Evolutionary conservation across 1,140 invertebrate species (phyloP).

Genomic region (Ladona fulva): DNA sequence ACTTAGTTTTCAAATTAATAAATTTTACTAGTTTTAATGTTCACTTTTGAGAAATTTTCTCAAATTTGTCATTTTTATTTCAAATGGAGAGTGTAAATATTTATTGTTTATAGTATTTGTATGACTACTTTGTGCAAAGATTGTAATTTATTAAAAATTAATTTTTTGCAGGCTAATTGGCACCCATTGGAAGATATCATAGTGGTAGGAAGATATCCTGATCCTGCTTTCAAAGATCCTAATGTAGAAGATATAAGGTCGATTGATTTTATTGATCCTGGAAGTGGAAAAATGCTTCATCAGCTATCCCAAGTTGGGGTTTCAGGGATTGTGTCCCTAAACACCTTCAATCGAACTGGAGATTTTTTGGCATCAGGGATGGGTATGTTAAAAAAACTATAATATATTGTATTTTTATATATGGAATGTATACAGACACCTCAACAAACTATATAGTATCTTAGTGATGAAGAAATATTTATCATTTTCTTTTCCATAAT

Average conservation of each 20-base stretch:
- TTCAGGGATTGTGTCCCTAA: slow-evolving; percentile 30
- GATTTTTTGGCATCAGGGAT: slow-evolving; percentile 29
- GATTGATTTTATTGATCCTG: slow-evolving; percentile 33
- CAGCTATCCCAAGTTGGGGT: slow-evolving; percentile 26
- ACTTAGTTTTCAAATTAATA: too few relatives aligned
- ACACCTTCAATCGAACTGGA: slow-evolving; percentile 30
- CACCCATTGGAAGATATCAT: slow-evolving; percentile 35
- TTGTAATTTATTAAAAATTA: neutral
- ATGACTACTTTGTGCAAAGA: too few relatives aligned
- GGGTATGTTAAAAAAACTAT: slow-evolving; percentile 25
- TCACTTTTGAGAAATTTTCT: too few relatives aligned
- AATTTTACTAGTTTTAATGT: too few relatives aligned
- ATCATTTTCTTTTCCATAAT: too few relatives aligned
- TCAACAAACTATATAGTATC: too few relatives aligned
- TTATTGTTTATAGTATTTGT: too few relatives aligned
- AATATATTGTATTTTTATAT: too few relatives aligned
- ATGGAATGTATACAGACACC: too few relatives aligned
- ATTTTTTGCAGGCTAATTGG: slow-evolving; percentile 33
- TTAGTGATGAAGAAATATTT: too few relatives aligned
- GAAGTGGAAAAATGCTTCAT: slow-evolving; percentile 28
- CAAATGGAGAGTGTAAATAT: too few relatives aligned
- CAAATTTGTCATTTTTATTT: too few relatives aligned
- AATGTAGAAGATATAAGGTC: slow-evolving; percentile 25
- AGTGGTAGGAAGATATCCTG: slow-evolving; percentile 35
- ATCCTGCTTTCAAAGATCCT: slow-evolving; percentile 27